Conservation (phyloP, 2,797 vertebrate genomes). For the Notolabrus celidotus region DNA sequence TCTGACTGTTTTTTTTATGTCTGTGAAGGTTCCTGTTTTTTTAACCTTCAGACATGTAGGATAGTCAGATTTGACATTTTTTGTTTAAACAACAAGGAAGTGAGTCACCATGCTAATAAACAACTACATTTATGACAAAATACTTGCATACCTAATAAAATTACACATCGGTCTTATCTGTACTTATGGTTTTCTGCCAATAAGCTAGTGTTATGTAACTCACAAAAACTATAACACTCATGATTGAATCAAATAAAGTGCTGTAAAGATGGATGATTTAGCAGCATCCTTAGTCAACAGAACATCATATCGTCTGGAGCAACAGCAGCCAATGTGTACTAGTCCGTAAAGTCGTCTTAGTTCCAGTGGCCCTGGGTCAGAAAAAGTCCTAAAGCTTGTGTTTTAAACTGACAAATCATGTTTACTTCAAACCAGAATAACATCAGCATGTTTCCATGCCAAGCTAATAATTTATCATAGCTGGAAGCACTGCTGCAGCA, state of each 20-base stretch:
- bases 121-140: background rate
- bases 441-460: background rate
- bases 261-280: background rate
- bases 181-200: background rate
- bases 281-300: background rate
- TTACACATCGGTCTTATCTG: background rate
- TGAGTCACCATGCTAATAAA: background rate
- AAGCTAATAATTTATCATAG: background rate
- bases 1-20: too few relatives aligned
- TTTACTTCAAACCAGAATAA: constrained; percentile 1
- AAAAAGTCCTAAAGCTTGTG: background rate
- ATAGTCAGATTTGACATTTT: too few relatives aligned
- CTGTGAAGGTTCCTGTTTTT: too few relatives aligned
- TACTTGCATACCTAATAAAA: too few relatives aligned
- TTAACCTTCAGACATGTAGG: too few relatives aligned
- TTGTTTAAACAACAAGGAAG: too few relatives aligned
- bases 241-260: background rate
- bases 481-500: background rate
- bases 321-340: background rate
- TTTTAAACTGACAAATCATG: constrained; percentile 1
- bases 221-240: too few relatives aligned
- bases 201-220: too few relatives aligned
- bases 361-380: background rate
- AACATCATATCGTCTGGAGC: background rate
- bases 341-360: background rate